These are phyloP conservation scores for Ammodytes dubius DNA, from an alignment of 2,113 vertebrate genomes.

Conservation along the genomic window DNA sequence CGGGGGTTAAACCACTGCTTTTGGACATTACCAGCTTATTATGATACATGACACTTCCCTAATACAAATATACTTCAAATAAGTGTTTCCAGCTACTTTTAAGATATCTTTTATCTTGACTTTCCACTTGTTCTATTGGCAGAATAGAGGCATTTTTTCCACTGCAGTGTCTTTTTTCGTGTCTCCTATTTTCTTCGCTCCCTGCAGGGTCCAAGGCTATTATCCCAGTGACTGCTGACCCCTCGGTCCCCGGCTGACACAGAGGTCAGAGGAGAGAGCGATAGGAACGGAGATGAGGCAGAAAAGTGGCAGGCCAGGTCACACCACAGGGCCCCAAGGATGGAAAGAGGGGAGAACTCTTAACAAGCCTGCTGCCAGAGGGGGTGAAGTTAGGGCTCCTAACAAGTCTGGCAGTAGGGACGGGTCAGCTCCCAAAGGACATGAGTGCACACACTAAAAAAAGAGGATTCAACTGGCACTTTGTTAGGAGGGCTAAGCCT, in stretches of 20 bases:
- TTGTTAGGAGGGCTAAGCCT: background rate
- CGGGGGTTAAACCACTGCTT: too few relatives aligned
- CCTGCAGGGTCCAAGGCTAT: constrained; percentile 22
- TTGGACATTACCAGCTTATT: too few relatives aligned
- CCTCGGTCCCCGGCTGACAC: constrained; percentile 32
- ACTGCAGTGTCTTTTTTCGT: background rate
- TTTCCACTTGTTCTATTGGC: too few relatives aligned
- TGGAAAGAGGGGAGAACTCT: constrained; percentile 5
- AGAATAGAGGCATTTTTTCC: too few relatives aligned
- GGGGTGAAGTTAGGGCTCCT: constrained; percentile 7
- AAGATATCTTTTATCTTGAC: too few relatives aligned
- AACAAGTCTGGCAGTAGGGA: constrained; percentile 43
- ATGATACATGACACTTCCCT: too few relatives aligned
- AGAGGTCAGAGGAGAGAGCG: constrained; percentile 49
- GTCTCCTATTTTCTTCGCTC: background rate
- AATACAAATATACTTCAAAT: too few relatives aligned
- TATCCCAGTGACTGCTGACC: constrained; percentile 49
- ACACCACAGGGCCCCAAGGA: constrained; percentile 19
- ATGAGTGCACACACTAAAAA: background rate
- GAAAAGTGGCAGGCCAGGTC: constrained; percentile 58
- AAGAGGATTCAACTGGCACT: background rate
- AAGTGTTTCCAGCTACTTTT: too few relatives aligned
- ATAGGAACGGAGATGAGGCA: constrained; percentile 58
- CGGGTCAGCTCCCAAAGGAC: constrained; percentile 33
- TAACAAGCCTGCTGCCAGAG: constrained; percentile 35